Percentiles rank a stretch among this genome's conserved stretches.
Evolutionary conservation across 2,797 vertebrate genomes (phyloP).

Genomic region (Gephyroberyx darwinii): DNA sequence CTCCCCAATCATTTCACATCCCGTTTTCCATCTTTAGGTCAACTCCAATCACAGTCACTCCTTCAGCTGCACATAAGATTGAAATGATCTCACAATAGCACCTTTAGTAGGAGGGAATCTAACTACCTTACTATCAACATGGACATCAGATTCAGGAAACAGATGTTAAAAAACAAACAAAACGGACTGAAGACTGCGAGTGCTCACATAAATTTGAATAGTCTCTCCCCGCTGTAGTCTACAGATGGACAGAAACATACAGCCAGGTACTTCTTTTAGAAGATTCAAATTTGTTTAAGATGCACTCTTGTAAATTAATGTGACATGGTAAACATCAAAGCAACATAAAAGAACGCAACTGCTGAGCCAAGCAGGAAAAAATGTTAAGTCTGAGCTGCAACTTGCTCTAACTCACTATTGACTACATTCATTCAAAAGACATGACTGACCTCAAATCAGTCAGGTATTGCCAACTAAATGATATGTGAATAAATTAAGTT

Average conservation of each 20-base stretch:
- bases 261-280: conserved; percentile 28
- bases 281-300: conserved; percentile 61
- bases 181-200: conserved; percentile 65
- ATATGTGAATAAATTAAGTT: conserved; percentile 58
- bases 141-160: conserved; percentile 44
- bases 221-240: conserved; percentile 17
- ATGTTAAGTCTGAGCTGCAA: conserved; percentile 63
- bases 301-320: conserved; percentile 64
- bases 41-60: conserved; percentile 61
- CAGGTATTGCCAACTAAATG: conserved; percentile 36
- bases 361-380: conserved; percentile 56
- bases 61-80: conserved; percentile 82
- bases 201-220: conserved; percentile 49
- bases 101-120: conserved; percentile 72
- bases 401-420: background rate
- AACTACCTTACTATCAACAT: conserved; percentile 52
- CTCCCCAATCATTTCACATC: conserved; percentile 68
- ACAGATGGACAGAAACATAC: conserved; percentile 11
- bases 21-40: conserved; percentile 57
- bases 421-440: conserved; percentile 7
- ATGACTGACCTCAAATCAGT: background rate
- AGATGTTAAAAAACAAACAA: conserved; percentile 54
- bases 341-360: conserved; percentile 61
- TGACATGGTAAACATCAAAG: conserved; percentile 74
- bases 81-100: conserved; percentile 79